Conservation (phyloP, 2,113 vertebrate species). For the Tamias sibiricus region DNA sequence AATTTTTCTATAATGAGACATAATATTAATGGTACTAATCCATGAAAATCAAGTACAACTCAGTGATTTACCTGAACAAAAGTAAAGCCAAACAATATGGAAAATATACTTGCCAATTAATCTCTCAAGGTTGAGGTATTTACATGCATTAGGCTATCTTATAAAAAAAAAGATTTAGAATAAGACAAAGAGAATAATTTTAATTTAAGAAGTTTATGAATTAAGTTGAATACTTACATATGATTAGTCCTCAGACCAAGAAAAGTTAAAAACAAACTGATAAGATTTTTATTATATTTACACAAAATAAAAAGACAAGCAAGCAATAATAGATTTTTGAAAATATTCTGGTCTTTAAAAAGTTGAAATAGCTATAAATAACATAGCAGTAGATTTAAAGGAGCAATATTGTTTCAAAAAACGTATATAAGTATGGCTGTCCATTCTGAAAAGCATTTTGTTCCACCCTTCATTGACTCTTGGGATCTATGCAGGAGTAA, state of each 20-base stretch:
- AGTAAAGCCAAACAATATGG: background rate
- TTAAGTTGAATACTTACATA: background rate
- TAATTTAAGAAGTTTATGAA: background rate
- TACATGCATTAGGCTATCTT: background rate
- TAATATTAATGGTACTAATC: background rate
- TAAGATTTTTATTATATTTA: background rate
- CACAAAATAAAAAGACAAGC: background rate
- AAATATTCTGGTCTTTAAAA: background rate
- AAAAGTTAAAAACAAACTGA: conserved; percentile 3
- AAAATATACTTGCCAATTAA: background rate
- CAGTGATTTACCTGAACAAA: background rate
- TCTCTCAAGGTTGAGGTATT: background rate
- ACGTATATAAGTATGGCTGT: background rate
- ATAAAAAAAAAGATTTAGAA: conserved; percentile 18
- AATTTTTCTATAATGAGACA: background rate
- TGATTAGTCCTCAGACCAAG: background rate
- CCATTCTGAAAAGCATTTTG: background rate
- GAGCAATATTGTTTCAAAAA: background rate
- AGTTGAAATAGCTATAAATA: background rate
- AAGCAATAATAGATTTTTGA: background rate
- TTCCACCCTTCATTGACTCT: background rate
- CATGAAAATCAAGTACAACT: background rate
- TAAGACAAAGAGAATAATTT: conserved; percentile 19
- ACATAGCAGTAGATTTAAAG: background rate
- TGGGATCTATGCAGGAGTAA: background rate